phyloP scores from a whole-genome alignment of 1,140 invertebrate species.

The Halictus rubicundus region DNA sequence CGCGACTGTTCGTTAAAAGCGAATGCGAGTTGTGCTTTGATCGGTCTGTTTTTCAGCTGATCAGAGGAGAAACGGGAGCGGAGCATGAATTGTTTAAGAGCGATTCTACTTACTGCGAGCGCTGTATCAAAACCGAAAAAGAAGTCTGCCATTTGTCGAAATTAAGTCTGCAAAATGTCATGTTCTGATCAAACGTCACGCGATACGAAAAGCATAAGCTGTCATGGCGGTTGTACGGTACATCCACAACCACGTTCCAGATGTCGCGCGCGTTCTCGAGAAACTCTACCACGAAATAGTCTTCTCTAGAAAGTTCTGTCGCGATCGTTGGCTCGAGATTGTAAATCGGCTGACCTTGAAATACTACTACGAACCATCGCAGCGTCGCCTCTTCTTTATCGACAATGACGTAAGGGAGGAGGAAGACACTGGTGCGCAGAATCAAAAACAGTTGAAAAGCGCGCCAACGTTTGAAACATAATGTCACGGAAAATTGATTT shows the following conservation, averaged over 20 bases:
- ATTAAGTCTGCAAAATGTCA: slow-evolving; percentile 85
- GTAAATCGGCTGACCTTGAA: too few species aligned
- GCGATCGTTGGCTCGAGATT: too few species aligned
- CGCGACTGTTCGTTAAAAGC: slow-evolving; percentile 51
- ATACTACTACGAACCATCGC: too few species aligned
- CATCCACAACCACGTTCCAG: slow-evolving; percentile 64
- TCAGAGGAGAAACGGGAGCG: too few species aligned
- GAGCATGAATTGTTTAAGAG: not conserved
- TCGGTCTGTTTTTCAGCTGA: not conserved
- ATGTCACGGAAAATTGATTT: too few species aligned
- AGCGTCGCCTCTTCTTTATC: too few species aligned
- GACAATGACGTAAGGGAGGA: too few species aligned
- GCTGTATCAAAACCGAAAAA: slow-evolving; percentile 90
- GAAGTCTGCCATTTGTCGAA: slow-evolving; percentile 90
- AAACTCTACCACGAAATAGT: not conserved
- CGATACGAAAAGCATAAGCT: slow-evolving; percentile 69
- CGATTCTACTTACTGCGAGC: slow-evolving; percentile 84
- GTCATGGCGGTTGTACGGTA: slow-evolving; percentile 73
- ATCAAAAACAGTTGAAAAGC: too few species aligned
- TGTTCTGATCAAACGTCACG: slow-evolving; percentile 78
- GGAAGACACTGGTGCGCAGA: too few species aligned
- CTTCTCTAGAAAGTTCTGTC: too few species aligned
- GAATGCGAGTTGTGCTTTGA: not conserved
- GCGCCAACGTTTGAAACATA: too few species aligned
- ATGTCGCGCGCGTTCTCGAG: slow-evolving; percentile 44